A percentile compares a stretch with the other conserved stretches of the same genome.
Evolutionary conservation across 2,113 vertebrate species (phyloP).

Genomic region (Nicator chloris): DNA sequence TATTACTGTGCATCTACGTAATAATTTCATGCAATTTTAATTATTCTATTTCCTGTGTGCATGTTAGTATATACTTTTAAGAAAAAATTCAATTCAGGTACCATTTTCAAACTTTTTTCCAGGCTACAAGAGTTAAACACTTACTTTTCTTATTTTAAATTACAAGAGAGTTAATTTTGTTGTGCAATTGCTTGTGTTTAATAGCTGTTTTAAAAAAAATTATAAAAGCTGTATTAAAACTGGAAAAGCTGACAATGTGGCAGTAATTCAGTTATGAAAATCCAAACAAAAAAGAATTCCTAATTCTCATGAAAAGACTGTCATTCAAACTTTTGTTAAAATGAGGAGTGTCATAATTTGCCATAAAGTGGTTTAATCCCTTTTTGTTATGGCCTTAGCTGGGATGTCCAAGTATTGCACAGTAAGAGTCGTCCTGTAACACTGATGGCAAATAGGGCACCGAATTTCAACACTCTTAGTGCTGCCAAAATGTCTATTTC

Average conservation of each 20-base stretch:
- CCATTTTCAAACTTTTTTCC: neutral
- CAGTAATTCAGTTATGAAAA: constrained; percentile 2
- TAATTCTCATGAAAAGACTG: neutral
- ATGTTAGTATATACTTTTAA: neutral
- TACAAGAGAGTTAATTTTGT: neutral
- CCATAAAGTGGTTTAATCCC: neutral
- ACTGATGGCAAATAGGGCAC: neutral
- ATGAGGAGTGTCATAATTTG: neutral
- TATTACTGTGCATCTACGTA: neutral
- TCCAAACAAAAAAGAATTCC: neutral
- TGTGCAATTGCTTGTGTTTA: neutral
- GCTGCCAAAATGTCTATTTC: neutral
- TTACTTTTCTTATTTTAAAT: constrained; percentile 1
- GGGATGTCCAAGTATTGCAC: neutral
- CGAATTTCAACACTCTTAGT: neutral
- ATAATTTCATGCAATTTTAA: neutral
- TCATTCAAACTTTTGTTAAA: neutral
- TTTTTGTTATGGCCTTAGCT: neutral
- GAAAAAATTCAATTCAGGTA: neutral
- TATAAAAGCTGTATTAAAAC: neutral
- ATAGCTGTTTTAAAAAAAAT: neutral
- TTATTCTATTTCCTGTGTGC: neutral
- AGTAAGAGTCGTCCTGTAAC: neutral
- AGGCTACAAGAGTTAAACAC: neutral
- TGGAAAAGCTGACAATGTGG: neutral